Base-by-base conservation (phyloP, 2,797 vertebrate genomes). In the Chromobotia macracanthus region DNA sequence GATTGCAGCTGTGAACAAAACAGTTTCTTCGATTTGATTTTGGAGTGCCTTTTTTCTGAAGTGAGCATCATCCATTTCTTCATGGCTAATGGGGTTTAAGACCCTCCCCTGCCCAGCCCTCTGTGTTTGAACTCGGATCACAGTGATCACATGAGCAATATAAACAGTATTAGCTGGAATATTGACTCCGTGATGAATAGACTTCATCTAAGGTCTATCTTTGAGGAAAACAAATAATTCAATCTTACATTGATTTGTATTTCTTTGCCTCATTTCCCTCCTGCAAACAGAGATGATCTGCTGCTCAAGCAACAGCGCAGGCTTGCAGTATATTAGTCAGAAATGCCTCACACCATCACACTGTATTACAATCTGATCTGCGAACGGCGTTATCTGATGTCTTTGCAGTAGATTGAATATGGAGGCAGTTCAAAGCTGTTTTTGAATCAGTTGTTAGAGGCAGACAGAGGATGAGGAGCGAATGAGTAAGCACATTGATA, bases 391-490 rank as follows among this genome's bases (percentile, higher is more conserved):
- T 60, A 58, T 48, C 9, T 12, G 60, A 44, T 5, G 9, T 66
- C 13, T 77, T 44, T 19, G 9, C 9, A 10, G 38, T 41, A 50
- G 69, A 35, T 69, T 77, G 48, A 60, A 60, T 19, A 60, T 60
- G 28, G 28, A 51, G 41, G 41, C 41, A 77, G 66, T 46, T 15
- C 3, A 50, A 11, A 35, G n/a, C 65, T 77, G 66, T 51, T 71
- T 16, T 19, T 41, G 70, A 67, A 80, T 75, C 71, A 74, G 65
- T 80, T 48, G 70, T 75, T 75, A 60, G 53, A 51, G n/a, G 44
- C 71, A 73, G 51, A 63, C 2, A 4, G 16, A 25, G 66, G 21
- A 69, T 25, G 48, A 66, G 35, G 15, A 56, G 18, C 23, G n/a
- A 21, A 70, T 58, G 63, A 80, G 53, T 67, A 60, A 72, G 64